These are phyloP conservation scores for Orchesella cincta DNA, from an alignment of 1,140 invertebrate genomes.

Conservation along the genomic window DNA sequence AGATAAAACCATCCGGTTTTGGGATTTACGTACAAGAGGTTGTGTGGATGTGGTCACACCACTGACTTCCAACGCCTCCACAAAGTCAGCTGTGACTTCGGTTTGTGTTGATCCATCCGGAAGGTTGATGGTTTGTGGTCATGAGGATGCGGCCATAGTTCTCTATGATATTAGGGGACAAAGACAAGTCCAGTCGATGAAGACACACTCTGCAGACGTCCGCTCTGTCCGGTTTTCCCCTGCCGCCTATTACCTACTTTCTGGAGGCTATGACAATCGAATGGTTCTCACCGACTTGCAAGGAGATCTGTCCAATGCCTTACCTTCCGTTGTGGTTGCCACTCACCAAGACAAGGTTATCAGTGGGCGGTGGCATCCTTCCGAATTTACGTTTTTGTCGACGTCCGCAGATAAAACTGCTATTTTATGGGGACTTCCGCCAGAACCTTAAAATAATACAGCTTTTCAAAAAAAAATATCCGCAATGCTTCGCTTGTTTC, in stretches of 20 bases:
- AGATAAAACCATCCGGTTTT: conserved; percentile 92
- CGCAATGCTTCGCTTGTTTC: too few relatives aligned
- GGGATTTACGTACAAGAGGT: conserved; percentile 89
- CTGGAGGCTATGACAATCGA: conserved; percentile 95
- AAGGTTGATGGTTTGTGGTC: conserved; percentile 67
- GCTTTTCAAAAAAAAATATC: too few relatives aligned
- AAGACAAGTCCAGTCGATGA: conserved; percentile 88
- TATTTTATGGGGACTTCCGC: conserved; percentile 90
- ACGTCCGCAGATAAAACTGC: conserved; percentile 96
- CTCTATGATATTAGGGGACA: conserved; percentile 93
- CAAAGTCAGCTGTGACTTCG: conserved; percentile 80
- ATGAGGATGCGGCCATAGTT: conserved; percentile 92
- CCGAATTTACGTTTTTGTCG: conserved; percentile 94
- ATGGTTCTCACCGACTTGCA: conserved; percentile 92
- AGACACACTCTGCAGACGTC: conserved; percentile 92
- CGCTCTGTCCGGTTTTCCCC: conserved; percentile 94
- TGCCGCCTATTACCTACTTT: conserved; percentile 94
- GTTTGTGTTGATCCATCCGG: conserved; percentile 90
- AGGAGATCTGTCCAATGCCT: conserved; percentile 70
- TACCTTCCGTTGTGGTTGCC: conserved; percentile 94
- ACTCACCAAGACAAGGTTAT: conserved; percentile 98
- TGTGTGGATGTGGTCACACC: conserved; percentile 90
- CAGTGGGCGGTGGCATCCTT: conserved; percentile 95
- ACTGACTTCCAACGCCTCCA: conserved; percentile 68
- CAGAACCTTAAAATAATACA: conserved; percentile 51